Evolutionary conservation across 2,888 invertebrate species (phyloP), one percentile per base, ranked within the genome.

Genomic region (Epinotia nisella): DNA sequence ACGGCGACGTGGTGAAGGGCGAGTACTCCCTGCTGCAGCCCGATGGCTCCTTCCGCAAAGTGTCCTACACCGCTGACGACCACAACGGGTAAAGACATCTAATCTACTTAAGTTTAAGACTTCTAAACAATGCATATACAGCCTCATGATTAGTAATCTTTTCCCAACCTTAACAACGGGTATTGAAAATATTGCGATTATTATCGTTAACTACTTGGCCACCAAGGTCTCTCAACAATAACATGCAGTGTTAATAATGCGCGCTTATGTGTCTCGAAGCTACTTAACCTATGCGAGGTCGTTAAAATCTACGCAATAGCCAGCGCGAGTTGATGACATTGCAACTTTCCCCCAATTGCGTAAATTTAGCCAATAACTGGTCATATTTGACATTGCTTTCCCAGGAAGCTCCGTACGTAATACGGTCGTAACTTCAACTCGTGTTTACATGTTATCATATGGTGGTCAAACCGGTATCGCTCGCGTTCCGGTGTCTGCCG

Each of bases 1-100:
- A 95, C 82, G 96, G 96, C 29, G 94, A 95, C 78, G 94, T 94
- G 60, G 95, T 96, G 68, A 94, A 95, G 84, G 96, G 96, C 74
- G 95, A 95, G 79, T 96, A 96, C 88, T 95, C 94, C 41, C 89
- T 95, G 70, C 92, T 95, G 77, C 95, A 95, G 83, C 94, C 95
- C 24, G 95, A 94, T 80, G 95, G 95, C 76, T 94, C 95, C 75
- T 90, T 94, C 86, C 93, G 95, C 82, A 95, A 94, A 78, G 95
- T 95, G 35, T 91, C 94, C 76, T 95, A 95, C 88, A 90, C 93
- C 78, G 95, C 95, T 77, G 95, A 95, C 77, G 94, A 95, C 83
- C 94, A 94, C 83, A 82, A 93, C 74, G 95, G 95, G 91, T 95
- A 94, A 82, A 83, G 65, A 65, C 39, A 55, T 35, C 17, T n/a